Evolutionary conservation across 2,888 invertebrate genomes (phyloP), one percentile per base, ranked within the genome.

Genomic region (Iselma pallidipennis): DNA sequence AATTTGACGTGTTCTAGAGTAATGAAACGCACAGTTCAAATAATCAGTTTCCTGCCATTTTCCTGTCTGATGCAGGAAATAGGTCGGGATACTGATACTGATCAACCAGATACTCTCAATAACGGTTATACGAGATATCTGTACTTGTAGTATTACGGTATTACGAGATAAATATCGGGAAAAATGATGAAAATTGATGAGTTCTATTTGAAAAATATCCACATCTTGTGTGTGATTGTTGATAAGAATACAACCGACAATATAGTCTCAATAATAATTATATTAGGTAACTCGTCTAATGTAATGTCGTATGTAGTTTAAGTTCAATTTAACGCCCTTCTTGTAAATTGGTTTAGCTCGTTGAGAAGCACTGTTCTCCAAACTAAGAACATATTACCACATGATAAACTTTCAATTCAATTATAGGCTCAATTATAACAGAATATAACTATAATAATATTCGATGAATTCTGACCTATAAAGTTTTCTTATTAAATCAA

Each of bases 341-440:
- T 57, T 62, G 61, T 55, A 62, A 62, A 62, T 58, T 57, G 61
- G 55, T 42, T 62, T 62, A 62, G 58, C 55, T 57, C 55, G 51
- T 58, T 62, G 55, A n/a, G n/a, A 51, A 58, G 55, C 50, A 25
- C 49, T 50, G 48, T 50, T 52, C 45, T 31, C 49, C 9, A 62
- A n/a, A 62, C 50, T 55, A 54, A 29, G 25, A 56, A 49, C 54
- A 57, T 53, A 37, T 31, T 57, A 23, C 45, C 23, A 50, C 42
- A 45, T 50, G 50, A 55, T 62, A 50, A 57, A 58, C 50, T 62
- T 62, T 62, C 31, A 28, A 62, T 55, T 57, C 42, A 21, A 49
- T 61, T 57, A 53, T 31, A 48, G 49, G 49, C 31, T 57, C 49
- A 53, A 61, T 61, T 61, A 57, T 45, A 4, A 45, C 3, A 45